Percentiles rank a stretch among this genome's conserved stretches.
Conservation (phyloP, 2,113 vertebrate species). For the Crotalus viridis region DNA sequence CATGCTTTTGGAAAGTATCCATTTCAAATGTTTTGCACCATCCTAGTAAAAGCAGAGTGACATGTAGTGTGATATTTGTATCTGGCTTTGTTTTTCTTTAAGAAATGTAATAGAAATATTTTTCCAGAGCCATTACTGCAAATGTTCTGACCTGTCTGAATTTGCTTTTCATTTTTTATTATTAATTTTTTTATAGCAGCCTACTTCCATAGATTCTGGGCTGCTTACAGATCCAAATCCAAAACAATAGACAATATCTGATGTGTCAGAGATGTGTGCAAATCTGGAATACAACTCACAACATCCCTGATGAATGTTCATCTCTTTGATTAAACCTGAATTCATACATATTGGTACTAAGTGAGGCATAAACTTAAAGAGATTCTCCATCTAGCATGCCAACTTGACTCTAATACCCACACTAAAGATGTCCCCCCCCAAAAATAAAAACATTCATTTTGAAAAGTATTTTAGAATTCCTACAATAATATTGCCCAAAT, state of each 20-base stretch:
- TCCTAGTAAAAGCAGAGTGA: background rate
- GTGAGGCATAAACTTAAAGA: background rate
- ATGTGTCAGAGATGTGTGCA: background rate
- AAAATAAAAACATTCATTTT: background rate
- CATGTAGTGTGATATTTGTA: conserved; percentile 1
- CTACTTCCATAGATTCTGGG: background rate
- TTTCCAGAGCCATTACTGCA: background rate
- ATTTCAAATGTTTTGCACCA: background rate
- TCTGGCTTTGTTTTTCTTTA: background rate
- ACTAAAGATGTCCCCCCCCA: background rate
- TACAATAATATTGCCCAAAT: background rate
- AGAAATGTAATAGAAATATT: background rate
- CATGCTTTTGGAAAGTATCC: background rate
- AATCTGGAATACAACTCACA: background rate
- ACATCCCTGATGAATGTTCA: background rate
- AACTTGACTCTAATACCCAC: background rate
- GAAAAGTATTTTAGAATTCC: background rate
- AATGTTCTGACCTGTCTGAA: background rate
- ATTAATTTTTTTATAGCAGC: background rate
- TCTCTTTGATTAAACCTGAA: background rate
- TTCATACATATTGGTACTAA: background rate
- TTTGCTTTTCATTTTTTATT: background rate
- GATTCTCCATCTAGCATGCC: background rate
- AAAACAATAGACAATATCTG: background rate
- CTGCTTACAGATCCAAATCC: background rate